Evolutionary conservation across 2,113 vertebrate genomes (phyloP).

Genomic region (Cyanoderma ruficeps): DNA sequence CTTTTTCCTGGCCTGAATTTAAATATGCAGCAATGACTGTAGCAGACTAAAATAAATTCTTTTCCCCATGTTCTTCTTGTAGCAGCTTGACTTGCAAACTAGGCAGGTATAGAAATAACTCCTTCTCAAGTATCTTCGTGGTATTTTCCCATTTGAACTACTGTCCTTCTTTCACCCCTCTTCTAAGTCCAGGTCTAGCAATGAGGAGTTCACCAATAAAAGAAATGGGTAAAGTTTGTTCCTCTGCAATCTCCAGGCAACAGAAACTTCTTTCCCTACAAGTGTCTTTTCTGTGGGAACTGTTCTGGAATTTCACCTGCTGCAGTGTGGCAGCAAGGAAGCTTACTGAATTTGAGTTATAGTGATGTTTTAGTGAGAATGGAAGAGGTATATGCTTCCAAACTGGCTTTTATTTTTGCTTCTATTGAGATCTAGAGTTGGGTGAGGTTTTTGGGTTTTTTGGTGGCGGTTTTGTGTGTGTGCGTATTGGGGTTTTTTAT

Average conservation of each 20-base stretch:
- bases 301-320: not conserved
- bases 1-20: not conserved
- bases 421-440: not conserved
- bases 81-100: not conserved
- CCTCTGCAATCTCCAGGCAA: not conserved
- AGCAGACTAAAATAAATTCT: not conserved
- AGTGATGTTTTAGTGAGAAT: not conserved
- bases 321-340: not conserved
- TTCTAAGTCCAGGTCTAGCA: not conserved
- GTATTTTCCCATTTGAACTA: not conserved
- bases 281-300: not conserved
- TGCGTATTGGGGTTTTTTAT: not conserved
- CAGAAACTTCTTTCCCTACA: not conserved
- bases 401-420: not conserved
- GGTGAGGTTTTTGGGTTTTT: not conserved
- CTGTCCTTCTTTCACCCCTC: not conserved
- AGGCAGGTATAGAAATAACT: not conserved
- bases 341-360: not conserved
- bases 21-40: not conserved
- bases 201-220: not conserved
- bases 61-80: not conserved
- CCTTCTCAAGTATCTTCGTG: not conserved
- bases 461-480: not conserved
- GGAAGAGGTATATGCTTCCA: not conserved
- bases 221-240: not conserved